Conservation (phyloP, 2,797 vertebrate species). For the Sebastiscus albofasciatus region DNA sequence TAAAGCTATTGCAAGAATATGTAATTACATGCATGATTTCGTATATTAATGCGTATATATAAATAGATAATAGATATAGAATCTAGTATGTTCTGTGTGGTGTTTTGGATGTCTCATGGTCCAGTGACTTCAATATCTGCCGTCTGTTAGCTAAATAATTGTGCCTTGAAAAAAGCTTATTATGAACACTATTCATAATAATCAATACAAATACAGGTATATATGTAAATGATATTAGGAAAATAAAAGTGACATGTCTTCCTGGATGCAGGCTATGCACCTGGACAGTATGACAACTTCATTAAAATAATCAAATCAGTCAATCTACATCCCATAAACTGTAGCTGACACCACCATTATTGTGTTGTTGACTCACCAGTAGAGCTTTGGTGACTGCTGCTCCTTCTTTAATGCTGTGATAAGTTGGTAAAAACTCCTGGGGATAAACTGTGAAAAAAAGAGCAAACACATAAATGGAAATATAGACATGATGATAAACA, state of each 20-base stretch:
- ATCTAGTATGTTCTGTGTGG: background rate
- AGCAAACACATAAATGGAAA: background rate
- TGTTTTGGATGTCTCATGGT: background rate
- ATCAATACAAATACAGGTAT: background rate
- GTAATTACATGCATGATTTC: background rate
- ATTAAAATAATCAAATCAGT: background rate
- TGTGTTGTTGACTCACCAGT: slow-evolving; percentile 65
- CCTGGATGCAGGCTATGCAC: too few species aligned
- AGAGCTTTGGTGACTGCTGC: slow-evolving; percentile 32
- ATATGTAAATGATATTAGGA: background rate
- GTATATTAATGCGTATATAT: background rate
- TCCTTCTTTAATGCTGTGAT: slow-evolving; percentile 65
- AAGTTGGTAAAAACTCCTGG: slow-evolving; percentile 80
- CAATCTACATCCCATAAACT: background rate
- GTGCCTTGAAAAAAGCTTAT: background rate
- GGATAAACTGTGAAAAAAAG: slow-evolving; percentile 68
- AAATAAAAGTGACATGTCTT: background rate
- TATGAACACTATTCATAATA: background rate
- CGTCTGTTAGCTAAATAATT: background rate
- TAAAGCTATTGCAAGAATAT: background rate
- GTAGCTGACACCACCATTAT: background rate
- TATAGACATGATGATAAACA: background rate
- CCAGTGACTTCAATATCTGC: background rate
- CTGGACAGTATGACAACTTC: too few species aligned
- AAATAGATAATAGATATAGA: too few species aligned